Evolutionary conservation across 2,888 invertebrate species (phyloP), one percentile per base, ranked within the genome.

Genomic region (Hydrotaea cyrtoneurina): DNA sequence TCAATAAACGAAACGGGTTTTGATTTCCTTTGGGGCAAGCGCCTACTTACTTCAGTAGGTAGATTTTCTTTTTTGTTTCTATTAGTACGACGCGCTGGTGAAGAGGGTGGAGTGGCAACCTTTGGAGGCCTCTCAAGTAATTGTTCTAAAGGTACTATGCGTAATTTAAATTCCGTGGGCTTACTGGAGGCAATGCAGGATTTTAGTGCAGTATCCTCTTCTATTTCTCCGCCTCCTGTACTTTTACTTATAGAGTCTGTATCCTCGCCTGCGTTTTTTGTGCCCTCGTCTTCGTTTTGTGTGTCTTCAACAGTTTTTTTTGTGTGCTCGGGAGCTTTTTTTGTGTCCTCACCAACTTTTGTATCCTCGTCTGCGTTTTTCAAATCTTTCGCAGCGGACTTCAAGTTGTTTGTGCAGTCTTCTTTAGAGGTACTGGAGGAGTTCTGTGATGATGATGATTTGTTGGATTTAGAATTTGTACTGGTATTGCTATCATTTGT

Each of bases 61-160:
- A 46, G 13, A 43, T 39, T n/a, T 15, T 46, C 46, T 23, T 21
- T 69, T 23, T 69, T 69, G 10, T 13, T 46, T 21, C 19, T 69
- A 46, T 4, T 2, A 13, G 36, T n/a, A 2, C 11, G 46, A n/a
- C 46, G 11, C 0, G 80, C 11, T 19, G 55, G 66, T 31, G 46
- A 19, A 36, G 0, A 2, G 3, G 19, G 15, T 21, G 36, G 36
- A 8, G 19, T 69, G 2, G 31, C 13, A 26, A 23, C 19, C 19
- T 36, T 59, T 17, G 36, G n/a, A 17, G 91, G 90, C 66, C 87
- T 86, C 57, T 90, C 89, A 66, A 91, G 83, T 74, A 91, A 82
- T 86, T 90, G 89, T 72, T 89, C 91, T 72, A 91, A 79, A 80
- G 91, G 91, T 71, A 91, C 91, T 86, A 91, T 88, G 53, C 89